Evolutionary conservation across 2,113 vertebrate species (phyloP), one percentile per base, ranked within the genome.

Genomic region (Grantiella picta): DNA sequence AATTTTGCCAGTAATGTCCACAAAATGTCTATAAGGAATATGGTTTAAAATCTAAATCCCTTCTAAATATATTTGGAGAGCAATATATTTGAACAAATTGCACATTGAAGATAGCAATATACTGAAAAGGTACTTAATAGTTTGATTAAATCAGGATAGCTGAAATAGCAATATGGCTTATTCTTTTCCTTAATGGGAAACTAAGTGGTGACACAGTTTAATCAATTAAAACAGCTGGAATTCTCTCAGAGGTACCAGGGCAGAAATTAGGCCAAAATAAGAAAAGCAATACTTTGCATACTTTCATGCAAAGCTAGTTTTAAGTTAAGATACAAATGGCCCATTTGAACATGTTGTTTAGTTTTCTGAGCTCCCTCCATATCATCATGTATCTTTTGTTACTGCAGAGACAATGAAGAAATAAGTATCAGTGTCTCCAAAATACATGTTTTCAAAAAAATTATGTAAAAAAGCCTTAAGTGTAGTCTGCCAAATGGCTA

Each of bases 41-140:
- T 31, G 27, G 10, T 70, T 47, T 57, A 86, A 70, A 35, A 60
- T 38, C 60, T 68, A 73, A 75, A 78, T 52, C 73, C 17, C 36
- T 76, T 89, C 69, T 66, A 96, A 70, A 69, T 96, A 70, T 72
- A 83, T 70, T 93, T 86, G 85, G 56, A 91, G 54, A 94, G 49
- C 24, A 83, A 42, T 92, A n/a, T 72, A 89, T 92, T 95, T 73
- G 49, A 92, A 83, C 54, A 95, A 91, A 91, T 86, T 88, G 68
- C 21, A 78, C 50, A 82, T 8, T 72, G 64, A 94, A 82, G 76
- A 70, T 29, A 64, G 73, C 83, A 97, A 94, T 91, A 95, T 83
- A 96, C 92, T 91, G 89, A 82, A 60, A 97, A 91, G 7, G 25
- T 85, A 91, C 53, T 89, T 90, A 92, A 72, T 24, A 83, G 36